These are phyloP conservation scores for Enteromius mattozi DNA, from an alignment of 2,797 vertebrate species.

Conservation along the genomic window DNA sequence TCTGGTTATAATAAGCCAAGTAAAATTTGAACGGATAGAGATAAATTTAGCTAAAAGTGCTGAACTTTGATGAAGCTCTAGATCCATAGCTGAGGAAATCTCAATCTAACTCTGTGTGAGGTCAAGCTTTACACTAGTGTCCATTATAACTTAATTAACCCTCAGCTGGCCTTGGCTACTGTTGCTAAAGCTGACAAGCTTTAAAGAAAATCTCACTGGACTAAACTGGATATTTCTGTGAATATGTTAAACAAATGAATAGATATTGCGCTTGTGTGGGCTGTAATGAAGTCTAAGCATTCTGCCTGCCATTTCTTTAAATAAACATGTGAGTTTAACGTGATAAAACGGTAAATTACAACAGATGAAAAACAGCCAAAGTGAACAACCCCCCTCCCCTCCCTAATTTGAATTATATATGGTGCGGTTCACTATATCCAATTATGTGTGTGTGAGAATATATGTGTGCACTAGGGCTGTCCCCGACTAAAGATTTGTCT, in stretches of 20 bases:
- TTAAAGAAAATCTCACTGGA: background rate
- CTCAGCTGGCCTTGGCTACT: slow-evolving; percentile 30
- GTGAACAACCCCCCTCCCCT: background rate
- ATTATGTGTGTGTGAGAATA: no score
- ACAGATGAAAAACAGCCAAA: background rate
- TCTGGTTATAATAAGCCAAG: background rate
- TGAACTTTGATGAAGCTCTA: background rate
- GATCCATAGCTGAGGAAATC: background rate
- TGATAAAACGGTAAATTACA: background rate
- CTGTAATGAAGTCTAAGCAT: background rate
- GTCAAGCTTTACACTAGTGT: slow-evolving; percentile 13
- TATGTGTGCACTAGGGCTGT: background rate
- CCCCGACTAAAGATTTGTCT: no score
- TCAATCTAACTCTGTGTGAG: background rate
- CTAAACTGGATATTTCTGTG: background rate
- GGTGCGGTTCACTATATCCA: background rate
- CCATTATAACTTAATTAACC: slow-evolving; percentile 29
- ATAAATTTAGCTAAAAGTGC: background rate
- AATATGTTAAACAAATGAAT: background rate
- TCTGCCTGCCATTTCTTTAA: background rate
- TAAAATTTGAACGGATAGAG: background rate
- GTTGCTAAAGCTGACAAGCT: slow-evolving; percentile 25
- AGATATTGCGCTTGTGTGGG: background rate
- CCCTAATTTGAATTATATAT: no score
- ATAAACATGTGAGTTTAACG: background rate